These are phyloP conservation scores for Aplysina aerophoba DNA, from an alignment of 37 sponge, comb jelly and placozoan genomes.

Conservation along the genomic window DNA sequence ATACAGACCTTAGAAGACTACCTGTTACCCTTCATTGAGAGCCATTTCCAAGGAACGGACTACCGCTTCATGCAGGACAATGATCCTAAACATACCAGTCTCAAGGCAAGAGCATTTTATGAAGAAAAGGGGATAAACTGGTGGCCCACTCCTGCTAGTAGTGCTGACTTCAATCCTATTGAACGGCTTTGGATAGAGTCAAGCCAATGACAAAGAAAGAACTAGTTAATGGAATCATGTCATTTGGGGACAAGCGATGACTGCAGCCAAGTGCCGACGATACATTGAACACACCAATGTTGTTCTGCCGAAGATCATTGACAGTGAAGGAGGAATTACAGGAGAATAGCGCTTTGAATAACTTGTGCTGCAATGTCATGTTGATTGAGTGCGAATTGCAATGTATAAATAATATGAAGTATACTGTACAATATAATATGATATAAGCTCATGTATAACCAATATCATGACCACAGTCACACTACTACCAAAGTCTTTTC, in stretches of 20 bases:
- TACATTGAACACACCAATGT: slow-evolving; percentile 19
- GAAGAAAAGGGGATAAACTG: slow-evolving; percentile 10
- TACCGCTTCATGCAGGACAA: slow-evolving; percentile 26
- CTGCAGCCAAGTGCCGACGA: neutral
- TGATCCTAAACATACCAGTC: slow-evolving; percentile 17
- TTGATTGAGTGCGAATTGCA: too few species aligned
- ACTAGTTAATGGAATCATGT: neutral
- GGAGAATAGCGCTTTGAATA: too few species aligned
- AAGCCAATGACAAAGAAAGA: slow-evolving; percentile 20
- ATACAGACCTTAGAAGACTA: slow-evolving; percentile 10
- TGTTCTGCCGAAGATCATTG: slow-evolving; percentile 19
- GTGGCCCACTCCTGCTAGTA: slow-evolving; percentile 24
- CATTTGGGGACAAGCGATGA: neutral
- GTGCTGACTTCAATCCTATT: slow-evolving; percentile 8
- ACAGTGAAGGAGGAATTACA: slow-evolving; percentile 19
- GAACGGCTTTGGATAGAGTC: neutral
- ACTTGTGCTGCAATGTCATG: too few species aligned
- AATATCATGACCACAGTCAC: too few species aligned
- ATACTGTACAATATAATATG: too few species aligned
- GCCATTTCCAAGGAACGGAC: neutral
- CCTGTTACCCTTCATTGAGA: slow-evolving; percentile 18
- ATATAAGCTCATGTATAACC: too few species aligned
- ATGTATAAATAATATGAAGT: too few species aligned
- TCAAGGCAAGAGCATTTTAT: neutral
- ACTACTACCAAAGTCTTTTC: too few species aligned